Evolutionary conservation across 2,797 vertebrate genomes (phyloP), one percentile per base, ranked within the genome.

Genomic region (Sebastes minor): DNA sequence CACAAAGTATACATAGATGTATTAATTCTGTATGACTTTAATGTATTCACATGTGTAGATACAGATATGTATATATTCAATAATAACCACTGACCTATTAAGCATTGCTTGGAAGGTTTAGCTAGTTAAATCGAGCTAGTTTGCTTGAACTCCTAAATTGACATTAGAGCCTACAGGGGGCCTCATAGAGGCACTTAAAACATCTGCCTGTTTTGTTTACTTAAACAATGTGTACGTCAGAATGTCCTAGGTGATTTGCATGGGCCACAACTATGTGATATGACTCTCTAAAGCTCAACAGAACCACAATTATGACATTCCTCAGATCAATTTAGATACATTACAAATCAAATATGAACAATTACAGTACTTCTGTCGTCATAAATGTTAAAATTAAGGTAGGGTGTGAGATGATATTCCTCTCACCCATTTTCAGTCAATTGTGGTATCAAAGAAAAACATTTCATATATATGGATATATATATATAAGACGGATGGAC

Each of bases 101-200:
- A 92, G 92, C 86, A 84, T 88, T 86, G 81, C 84, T 86, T 89
- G 55, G 76, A 89, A 93, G 85, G 82, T 90, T 76, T 85, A 93
- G 94, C 95, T 95, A 95, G 95, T 89, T 95, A 92, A 95, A 96
- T 94, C 92, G 94, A 95, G 93, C 93, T 91, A 84, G 89, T 84
- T 93, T 91, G 87, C 81, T 91, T 91, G 87, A 80, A 86, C 86
- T 84, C 88, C 85, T 94, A 91, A 75, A 86, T 74, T 93, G 92
- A 91, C 92, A 94, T 91, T 80, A 89, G 86, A 89, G 90, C 92
- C 89, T 93, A 90, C 69, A 42, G 87, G 78, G 87, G 88, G 89
- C 95, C 95, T 95, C 94, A 96, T 90, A 92, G 95, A 95, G 95
- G 95, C 91, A 91, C 89, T 91, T 91, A 89, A 82, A 91, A 90